phyloP scores from a whole-genome alignment of 2,113 vertebrate genomes.

The Nyctereutes procyonoides region DNA sequence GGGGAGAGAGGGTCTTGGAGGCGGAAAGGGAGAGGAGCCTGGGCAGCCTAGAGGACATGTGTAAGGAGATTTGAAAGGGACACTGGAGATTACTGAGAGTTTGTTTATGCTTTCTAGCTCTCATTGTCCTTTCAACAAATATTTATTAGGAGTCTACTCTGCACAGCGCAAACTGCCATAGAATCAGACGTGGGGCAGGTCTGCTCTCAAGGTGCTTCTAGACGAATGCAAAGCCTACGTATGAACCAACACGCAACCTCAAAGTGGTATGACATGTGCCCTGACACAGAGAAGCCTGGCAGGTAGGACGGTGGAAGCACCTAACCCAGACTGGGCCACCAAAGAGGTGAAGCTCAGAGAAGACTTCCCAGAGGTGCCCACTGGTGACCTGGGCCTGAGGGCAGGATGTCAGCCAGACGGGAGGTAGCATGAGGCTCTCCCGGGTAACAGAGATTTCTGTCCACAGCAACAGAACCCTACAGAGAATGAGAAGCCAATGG shows the following conservation, averaged over 20 bases:
- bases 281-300: neutral
- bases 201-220: neutral
- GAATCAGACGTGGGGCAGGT: neutral
- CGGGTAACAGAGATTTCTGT: neutral
- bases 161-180: neutral
- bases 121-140: neutral
- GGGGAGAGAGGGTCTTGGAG: neutral
- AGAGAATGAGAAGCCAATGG: neutral
- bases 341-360: neutral
- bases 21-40: neutral
- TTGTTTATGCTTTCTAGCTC: neutral
- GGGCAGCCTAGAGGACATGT: neutral
- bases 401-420: neutral
- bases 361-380: neutral
- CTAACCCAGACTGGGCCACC: accelerated
- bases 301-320: neutral
- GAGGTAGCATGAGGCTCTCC: neutral
- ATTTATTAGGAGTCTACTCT: neutral
- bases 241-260: neutral
- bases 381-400: neutral
- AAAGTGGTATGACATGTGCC: neutral
- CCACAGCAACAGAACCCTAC: neutral
- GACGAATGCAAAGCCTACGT: neutral
- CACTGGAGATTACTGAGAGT: neutral
- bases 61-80: neutral